Conservation (phyloP, 1,140 invertebrate genomes). For the Hyposmocoma kahamanoa region DNA sequence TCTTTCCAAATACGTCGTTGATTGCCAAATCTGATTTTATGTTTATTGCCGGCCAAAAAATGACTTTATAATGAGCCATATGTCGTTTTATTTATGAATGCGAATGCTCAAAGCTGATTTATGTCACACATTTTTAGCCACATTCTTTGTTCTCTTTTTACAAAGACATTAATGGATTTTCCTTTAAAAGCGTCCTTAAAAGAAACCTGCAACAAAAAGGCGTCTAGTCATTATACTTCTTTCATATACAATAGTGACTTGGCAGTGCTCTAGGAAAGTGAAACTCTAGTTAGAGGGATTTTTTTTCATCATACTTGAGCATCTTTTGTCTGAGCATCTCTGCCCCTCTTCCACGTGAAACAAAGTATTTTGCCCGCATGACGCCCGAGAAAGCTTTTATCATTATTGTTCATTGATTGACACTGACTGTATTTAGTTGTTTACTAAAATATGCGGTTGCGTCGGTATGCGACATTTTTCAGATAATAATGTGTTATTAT, state of each 20-base stretch:
- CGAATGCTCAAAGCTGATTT: too few species aligned
- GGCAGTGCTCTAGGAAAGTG: slow-evolving; percentile 48
- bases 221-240: slow-evolving; percentile 27
- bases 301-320: slow-evolving; percentile 36
- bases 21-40: slow-evolving; percentile 19
- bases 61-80: neutral
- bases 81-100: too few species aligned
- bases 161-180: slow-evolving; percentile 16
- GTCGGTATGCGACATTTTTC: too few species aligned
- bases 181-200: slow-evolving; percentile 11
- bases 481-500: too few species aligned
- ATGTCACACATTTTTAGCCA: too few species aligned
- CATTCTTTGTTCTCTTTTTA: too few species aligned
- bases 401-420: too few species aligned
- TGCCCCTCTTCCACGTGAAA: too few species aligned
- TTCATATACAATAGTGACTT: slow-evolving; percentile 43
- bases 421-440: too few species aligned
- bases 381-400: slow-evolving; percentile 24
- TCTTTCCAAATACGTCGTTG: slow-evolving; percentile 14
- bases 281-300: slow-evolving; percentile 50
- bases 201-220: slow-evolving; percentile 37
- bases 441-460: too few species aligned
- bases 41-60: neutral
- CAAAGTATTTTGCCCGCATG: slow-evolving; percentile 26
- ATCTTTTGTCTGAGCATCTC: slow-evolving; percentile 36